These are phyloP conservation scores for Eubasilissa regina DNA, from an alignment of 1,140 invertebrate species.

Conservation along the genomic window DNA sequence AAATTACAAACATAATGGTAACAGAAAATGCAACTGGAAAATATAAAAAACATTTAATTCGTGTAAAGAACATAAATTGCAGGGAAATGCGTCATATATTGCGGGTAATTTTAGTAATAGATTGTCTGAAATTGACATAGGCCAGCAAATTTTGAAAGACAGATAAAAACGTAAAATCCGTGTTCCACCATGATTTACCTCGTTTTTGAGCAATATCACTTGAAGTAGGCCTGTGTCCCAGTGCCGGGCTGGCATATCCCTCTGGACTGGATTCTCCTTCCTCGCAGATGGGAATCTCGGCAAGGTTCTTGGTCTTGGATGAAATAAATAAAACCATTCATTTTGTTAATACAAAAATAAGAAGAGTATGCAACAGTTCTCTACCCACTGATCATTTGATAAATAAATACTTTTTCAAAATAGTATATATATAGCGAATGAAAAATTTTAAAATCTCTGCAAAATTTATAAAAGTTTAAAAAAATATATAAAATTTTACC, in stretches of 20 bases:
- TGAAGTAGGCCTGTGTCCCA: constrained; percentile 63
- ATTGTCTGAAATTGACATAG: no score
- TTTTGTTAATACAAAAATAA: constrained; percentile 40
- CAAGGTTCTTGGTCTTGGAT: constrained; percentile 72
- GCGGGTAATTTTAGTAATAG: no score
- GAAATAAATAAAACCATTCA: background rate
- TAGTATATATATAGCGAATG: constrained; percentile 30
- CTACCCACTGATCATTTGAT: no score
- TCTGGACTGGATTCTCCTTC: constrained; percentile 75
- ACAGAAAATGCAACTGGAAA: no score
- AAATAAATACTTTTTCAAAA: no score
- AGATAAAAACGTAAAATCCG: no score
- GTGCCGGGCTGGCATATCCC: constrained; percentile 72
- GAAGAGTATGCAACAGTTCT: no score
- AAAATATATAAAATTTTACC: constrained; percentile 62
- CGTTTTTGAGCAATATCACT: constrained; percentile 70
- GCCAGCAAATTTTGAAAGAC: no score
- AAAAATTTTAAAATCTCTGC: constrained; percentile 46
- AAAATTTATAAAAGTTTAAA: background rate
- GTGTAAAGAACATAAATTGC: no score
- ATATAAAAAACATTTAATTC: no score
- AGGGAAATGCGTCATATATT: no score
- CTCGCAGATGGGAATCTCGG: constrained; percentile 76
- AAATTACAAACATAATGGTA: no score
- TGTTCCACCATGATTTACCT: constrained; percentile 62